Base-by-base conservation (phyloP, 2,888 invertebrate species). In the Argynnis bischoffii region DNA sequence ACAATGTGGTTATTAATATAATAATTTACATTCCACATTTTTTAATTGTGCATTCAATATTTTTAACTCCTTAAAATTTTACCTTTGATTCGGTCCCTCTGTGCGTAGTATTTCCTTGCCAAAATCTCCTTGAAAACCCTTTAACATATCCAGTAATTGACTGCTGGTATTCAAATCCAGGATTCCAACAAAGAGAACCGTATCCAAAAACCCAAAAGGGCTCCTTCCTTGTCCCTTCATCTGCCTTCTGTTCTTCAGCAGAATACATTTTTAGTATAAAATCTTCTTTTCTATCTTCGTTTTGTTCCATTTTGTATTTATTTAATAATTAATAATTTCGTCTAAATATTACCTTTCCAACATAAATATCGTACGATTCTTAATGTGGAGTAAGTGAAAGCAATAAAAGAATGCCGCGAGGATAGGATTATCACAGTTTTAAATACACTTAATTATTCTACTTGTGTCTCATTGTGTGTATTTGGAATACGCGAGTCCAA, bases 141-240 rank as follows among this genome's bases (percentile, higher is more conserved):
- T 94, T 94, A 13, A 97, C 94, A 81, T 95, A 96, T n/a, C 99
- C 99, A 15, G 96, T 95, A 15, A 97, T 90, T 69, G 96, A 96
- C 79, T 95, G 95, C 77, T 95, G 94, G 83, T 95, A 98, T 64
- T 96, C 95, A 85, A 99, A 99, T 63, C 99, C 98, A 0, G 98
- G 98, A 88, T 97, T 95, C 99, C 99, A 99, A 88, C 98, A 97
- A 60, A 99, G 88, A 0, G 98, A 98, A 4, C 99, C 99, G 80
- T 99, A 99, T 0, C 98, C 99, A 82, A 99, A 99, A 35, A 99
- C 95, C 98, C 98, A 99, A 81, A 97, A 85, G 21, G 93, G 91
- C 69, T 93, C 93, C 60, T 85, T 91, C 74, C 88, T 84, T 61
- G 72, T 78, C 50, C 76, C 82, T 63, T 85, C 84, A 60, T 79